Evolutionary conservation across 2,888 invertebrate species (phyloP), one percentile per base, ranked within the genome.

Genomic region (Melanargia galathea): DNA sequence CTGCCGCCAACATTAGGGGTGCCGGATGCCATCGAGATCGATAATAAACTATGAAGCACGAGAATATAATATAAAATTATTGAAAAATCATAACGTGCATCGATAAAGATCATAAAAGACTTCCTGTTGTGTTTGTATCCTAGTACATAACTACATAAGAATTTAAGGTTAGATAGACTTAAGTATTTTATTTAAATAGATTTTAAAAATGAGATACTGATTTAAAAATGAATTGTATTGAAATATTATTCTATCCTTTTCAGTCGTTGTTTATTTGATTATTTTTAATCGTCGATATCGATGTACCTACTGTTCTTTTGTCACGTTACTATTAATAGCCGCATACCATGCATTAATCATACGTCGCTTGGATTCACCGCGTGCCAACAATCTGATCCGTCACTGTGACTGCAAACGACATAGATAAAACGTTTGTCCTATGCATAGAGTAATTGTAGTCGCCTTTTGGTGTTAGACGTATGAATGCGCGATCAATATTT

Each of bases 311-410:
- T 45, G 30, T 20, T 48, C 43, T 5, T 20, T 16, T 8, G 22
- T 38, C 57, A 8, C 67, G 55, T 24, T 62, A 62, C 65, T 62
- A 54, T n/a, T 26, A 26, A 6, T 11, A 60, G 58, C 67, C 64
- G 63, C 62, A 66, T 64, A 68, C 68, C 69, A 66, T 66, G 71
- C 71, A 72, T 71, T 70, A 71, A 72, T 71, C 71, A 71, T 71
- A 67, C 71, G 70, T 71, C 71, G 71, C 72, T 71, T 71, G 71
- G 71, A 70, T 70, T 70, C 70, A 67, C 71, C 70, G 71, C 70
- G 68, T 70, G 69, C 69, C 70, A 70, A 66, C 70, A 66, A 70
- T 68, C 68, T 68, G 63, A 52, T 52, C 52, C 35, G 33, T 52
- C 33, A 18, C 13, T 52, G 24, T 48, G 11, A 52, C 52, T 16